A percentile compares a stretch with the other conserved stretches of the same genome.
Evolutionary conservation across 2,113 vertebrate species (phyloP).

Genomic region (Brachirus orientalis): DNA sequence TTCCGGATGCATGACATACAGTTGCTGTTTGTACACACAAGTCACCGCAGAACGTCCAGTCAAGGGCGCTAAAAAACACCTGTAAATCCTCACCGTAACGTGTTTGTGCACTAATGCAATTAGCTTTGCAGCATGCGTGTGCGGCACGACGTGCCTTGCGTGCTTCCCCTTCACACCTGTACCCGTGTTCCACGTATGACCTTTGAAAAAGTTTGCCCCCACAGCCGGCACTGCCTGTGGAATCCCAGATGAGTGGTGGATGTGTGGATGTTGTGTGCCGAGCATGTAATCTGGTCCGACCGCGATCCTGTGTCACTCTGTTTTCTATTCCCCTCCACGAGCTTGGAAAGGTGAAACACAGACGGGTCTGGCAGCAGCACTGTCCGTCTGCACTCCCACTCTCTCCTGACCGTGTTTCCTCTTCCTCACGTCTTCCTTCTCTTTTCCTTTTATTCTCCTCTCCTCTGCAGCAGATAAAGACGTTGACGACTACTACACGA

Average conservation of each 20-base stretch:
- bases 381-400: slow-evolving; percentile 21
- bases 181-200: slow-evolving; percentile 48
- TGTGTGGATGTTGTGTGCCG: slow-evolving; percentile 60
- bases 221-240: slow-evolving; percentile 60
- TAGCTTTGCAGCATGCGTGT: slow-evolving; percentile 51
- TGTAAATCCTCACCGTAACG: slow-evolving; percentile 6
- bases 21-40: slow-evolving; percentile 15
- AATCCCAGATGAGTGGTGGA: slow-evolving; percentile 56
- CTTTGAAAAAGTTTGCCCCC: slow-evolving; percentile 64
- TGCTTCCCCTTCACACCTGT: slow-evolving; percentile 30
- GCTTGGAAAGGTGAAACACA: slow-evolving; percentile 51
- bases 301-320: slow-evolving; percentile 33
- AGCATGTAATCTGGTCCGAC: slow-evolving; percentile 66
- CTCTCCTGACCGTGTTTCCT: slow-evolving; percentile 27
- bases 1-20: slow-evolving; percentile 50
- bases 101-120: slow-evolving; percentile 23
- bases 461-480: slow-evolving; percentile 92
- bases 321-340: slow-evolving; percentile 61
- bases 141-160: slow-evolving; percentile 45
- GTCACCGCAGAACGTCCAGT: slow-evolving; percentile 1
- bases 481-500: slow-evolving; percentile 95
- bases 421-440: not conserved
- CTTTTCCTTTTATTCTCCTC: slow-evolving; percentile 6
- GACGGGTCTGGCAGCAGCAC: slow-evolving; percentile 32
- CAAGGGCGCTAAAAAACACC: slow-evolving; percentile 1